phyloP scores from a whole-genome alignment of 2,113 vertebrate species.

The Crotalus horridus region DNA sequence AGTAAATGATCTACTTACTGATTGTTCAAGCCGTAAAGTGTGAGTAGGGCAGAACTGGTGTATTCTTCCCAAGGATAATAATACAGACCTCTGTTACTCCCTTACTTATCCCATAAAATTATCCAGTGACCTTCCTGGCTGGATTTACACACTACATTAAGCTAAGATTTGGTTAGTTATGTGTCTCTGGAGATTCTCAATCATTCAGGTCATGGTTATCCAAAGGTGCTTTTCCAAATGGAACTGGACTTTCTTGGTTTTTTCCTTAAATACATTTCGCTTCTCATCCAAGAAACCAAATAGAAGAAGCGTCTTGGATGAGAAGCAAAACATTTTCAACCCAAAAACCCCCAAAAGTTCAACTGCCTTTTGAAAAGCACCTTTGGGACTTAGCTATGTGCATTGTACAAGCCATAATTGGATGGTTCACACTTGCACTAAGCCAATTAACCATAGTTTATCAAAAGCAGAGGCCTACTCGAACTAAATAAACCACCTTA shows the following conservation, averaged over 20 bases:
- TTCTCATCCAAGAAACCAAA: background rate
- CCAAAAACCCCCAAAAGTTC: background rate
- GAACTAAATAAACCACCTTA: background rate
- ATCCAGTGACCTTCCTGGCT: background rate
- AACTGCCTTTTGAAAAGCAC: background rate
- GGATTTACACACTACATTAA: background rate
- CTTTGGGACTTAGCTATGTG: background rate
- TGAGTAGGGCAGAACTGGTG: background rate
- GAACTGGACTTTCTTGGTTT: background rate
- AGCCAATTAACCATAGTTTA: background rate
- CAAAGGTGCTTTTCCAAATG: background rate
- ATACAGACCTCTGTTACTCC: background rate
- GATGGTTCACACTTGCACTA: background rate
- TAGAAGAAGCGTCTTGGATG: background rate
- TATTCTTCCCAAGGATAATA: background rate
- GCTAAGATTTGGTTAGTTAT: background rate
- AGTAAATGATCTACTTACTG: background rate
- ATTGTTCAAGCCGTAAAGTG: background rate
- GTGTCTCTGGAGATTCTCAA: background rate
- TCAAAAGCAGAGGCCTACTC: background rate
- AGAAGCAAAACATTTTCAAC: background rate
- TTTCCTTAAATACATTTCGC: background rate
- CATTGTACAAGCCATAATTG: background rate
- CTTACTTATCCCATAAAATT: background rate
- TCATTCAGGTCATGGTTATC: background rate